These are phyloP conservation scores for Lepidurus arcticus DNA, from an alignment of 1,140 invertebrate species.

Conservation along the genomic window DNA sequence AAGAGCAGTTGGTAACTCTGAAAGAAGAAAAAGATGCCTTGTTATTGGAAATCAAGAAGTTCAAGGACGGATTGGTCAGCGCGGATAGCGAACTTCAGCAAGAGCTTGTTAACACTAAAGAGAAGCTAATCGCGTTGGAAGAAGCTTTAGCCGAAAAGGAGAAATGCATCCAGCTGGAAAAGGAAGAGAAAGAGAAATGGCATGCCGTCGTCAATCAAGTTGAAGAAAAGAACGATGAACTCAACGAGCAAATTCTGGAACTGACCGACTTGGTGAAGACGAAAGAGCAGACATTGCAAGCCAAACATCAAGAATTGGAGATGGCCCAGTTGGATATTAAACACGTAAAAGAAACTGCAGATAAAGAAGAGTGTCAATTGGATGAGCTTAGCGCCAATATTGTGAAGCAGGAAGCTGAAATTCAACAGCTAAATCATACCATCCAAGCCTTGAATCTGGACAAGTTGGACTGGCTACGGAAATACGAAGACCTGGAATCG, in stretches of 20 bases:
- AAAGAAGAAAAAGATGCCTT: slow-evolving; percentile 36
- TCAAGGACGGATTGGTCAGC: slow-evolving; percentile 24
- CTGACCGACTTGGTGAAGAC: slow-evolving; percentile 37
- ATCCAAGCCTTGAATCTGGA: neutral
- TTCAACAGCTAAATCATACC: neutral
- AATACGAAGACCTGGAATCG: neutral
- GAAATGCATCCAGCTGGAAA: slow-evolving; percentile 27
- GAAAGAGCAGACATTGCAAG: slow-evolving; percentile 38
- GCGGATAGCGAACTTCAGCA: slow-evolving; percentile 30
- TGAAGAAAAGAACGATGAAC: slow-evolving; percentile 41
- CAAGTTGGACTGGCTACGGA: neutral
- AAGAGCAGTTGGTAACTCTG: slow-evolving; percentile 42
- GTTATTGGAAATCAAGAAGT: slow-evolving; percentile 35
- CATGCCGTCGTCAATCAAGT: slow-evolving; percentile 32
- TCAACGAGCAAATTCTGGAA: slow-evolving; percentile 45
- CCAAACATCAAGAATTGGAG: slow-evolving; percentile 41
- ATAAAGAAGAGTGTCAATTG: slow-evolving; percentile 33
- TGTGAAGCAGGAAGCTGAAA: slow-evolving; percentile 30
- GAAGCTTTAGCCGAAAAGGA: slow-evolving; percentile 40
- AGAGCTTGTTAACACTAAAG: slow-evolving; percentile 35
- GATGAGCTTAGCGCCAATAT: slow-evolving; percentile 27
- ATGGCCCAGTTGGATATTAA: slow-evolving; percentile 41
- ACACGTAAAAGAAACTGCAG: slow-evolving; percentile 23
- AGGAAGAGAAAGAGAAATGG: slow-evolving; percentile 34
- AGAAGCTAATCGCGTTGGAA: slow-evolving; percentile 38